Evolutionary conservation across 92 coral and sea anemone species (phyloP).

Genomic region (Blastomussa wellsi): DNA sequence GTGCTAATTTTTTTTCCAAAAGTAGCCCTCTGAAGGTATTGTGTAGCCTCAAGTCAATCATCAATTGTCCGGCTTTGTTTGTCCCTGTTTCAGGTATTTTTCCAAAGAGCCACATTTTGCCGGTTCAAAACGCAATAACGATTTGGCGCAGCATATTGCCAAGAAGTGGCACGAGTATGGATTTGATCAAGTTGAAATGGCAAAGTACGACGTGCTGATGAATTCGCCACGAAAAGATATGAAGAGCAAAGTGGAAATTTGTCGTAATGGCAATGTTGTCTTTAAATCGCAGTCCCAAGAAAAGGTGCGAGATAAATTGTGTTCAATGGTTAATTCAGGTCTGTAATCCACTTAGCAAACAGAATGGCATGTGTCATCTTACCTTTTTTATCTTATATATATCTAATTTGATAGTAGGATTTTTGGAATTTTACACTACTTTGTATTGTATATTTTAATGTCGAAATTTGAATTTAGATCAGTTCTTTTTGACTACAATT

Average conservation of each 20-base stretch:
- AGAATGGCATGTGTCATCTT: too few relatives aligned
- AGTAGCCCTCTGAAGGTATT: too few relatives aligned
- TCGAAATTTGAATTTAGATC: too few relatives aligned
- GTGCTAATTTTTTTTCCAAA: too few relatives aligned
- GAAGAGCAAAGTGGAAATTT: constrained; percentile 67
- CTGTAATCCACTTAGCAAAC: too few relatives aligned
- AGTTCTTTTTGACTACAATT: too few relatives aligned
- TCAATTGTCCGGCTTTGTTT: neutral
- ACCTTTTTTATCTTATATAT: too few relatives aligned
- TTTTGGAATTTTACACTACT: too few relatives aligned
- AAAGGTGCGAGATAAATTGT: constrained; percentile 43
- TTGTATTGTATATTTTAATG: too few relatives aligned
- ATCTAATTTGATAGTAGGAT: too few relatives aligned
- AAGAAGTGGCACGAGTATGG: constrained; percentile 77
- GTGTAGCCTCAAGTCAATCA: too few relatives aligned
- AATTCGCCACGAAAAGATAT: constrained; percentile 62
- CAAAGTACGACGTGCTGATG: constrained; percentile 78
- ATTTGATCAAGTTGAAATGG: constrained; percentile 76
- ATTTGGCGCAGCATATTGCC: constrained; percentile 74
- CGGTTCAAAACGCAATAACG: constrained; percentile 81
- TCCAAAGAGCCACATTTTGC: constrained; percentile 85
- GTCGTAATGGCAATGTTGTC: constrained; percentile 46
- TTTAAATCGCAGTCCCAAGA: constrained; percentile 58
- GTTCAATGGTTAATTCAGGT: neutral
- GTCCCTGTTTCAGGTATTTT: constrained; percentile 59